These are phyloP conservation scores for Stegodyphus mimosarum DNA, from an alignment of 1,140 invertebrate species.

Conservation along the genomic window DNA sequence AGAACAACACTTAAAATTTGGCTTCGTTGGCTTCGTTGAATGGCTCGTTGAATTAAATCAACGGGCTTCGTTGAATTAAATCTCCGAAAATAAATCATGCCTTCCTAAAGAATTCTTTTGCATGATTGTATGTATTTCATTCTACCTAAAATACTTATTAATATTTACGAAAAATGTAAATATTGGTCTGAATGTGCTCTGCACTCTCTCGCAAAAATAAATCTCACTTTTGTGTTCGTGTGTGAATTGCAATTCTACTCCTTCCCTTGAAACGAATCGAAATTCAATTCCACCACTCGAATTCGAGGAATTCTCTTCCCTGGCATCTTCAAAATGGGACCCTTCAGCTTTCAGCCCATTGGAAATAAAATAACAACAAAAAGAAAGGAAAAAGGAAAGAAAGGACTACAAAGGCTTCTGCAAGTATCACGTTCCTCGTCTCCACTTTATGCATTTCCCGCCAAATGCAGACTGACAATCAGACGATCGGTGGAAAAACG, in stretches of 20 bases:
- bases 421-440: constrained; percentile 47
- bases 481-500: constrained; percentile 16
- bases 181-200: too few relatives aligned
- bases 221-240: not conserved
- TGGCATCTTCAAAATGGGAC: not conserved
- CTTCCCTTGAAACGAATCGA: constrained; percentile 12
- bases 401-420: constrained; percentile 27
- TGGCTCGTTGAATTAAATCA: too few relatives aligned
- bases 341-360: constrained; percentile 5
- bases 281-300: constrained; percentile 54
- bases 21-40: too few relatives aligned
- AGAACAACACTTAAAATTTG: too few relatives aligned
- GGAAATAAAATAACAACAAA: not conserved
- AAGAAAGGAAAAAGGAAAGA: constrained; percentile 19
- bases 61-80: too few relatives aligned
- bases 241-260: too few relatives aligned
- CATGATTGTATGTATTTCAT: too few relatives aligned
- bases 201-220: too few relatives aligned
- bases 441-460: constrained; percentile 47
- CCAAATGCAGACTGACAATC: constrained; percentile 42
- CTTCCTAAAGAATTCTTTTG: too few relatives aligned
- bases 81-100: too few relatives aligned
- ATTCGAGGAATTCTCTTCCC: constrained; percentile 28
- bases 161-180: too few relatives aligned
- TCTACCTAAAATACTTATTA: too few relatives aligned